Percentiles rank a stretch among this genome's conserved stretches.
Conservation (phyloP, 2,797 vertebrate genomes). For the Alca torda region DNA sequence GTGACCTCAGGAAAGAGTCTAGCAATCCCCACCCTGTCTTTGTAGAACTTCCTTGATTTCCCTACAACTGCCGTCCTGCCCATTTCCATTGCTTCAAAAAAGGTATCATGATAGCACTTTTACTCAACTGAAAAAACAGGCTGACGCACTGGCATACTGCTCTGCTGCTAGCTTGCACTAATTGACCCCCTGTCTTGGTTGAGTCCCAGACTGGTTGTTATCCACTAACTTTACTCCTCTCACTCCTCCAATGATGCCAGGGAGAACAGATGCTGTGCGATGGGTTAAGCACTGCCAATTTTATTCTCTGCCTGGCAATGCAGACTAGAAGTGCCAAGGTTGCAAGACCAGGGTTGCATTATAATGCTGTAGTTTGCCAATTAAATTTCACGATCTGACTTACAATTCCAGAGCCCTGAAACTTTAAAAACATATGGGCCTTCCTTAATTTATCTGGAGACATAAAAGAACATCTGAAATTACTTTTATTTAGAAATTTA, state of each 20-base stretch:
- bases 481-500: conserved; percentile 68
- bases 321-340: conserved; percentile 8
- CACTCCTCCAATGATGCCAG: background rate
- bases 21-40: background rate
- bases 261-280: background rate
- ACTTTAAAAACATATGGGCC: background rate
- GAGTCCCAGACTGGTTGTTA: background rate
- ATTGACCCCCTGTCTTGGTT: background rate
- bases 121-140: background rate
- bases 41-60: background rate
- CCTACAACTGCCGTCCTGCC: background rate
- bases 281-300: background rate
- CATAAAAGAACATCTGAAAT: conserved; percentile 34
- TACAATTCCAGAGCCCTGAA: conserved; percentile 39
- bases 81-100: background rate
- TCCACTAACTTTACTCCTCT: background rate
- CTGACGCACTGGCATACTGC: background rate
- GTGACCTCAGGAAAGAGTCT: background rate
- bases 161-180: background rate
- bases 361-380: background rate
- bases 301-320: conserved; percentile 10
- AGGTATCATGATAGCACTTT: background rate
- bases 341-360: conserved; percentile 1
- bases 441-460: conserved; percentile 21
- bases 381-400: conserved; percentile 28